These are phyloP conservation scores for Coranthus polyacanthus DNA, from an alignment of 2,797 vertebrate species.

Conservation along the genomic window DNA sequence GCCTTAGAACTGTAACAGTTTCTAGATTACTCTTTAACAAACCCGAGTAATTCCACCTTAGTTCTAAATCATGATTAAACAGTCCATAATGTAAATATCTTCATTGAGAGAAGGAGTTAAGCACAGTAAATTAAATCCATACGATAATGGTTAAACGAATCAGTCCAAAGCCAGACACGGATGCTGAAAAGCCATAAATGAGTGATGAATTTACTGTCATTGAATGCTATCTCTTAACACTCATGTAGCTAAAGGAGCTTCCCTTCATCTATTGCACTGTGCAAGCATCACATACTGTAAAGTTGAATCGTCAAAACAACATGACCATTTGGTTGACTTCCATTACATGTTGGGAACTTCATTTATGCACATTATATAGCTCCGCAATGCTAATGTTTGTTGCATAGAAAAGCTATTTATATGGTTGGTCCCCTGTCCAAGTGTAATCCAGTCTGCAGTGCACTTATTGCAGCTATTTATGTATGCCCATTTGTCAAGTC, in stretches of 20 bases:
- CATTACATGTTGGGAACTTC: constrained; percentile 39
- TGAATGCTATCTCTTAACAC: constrained; percentile 42
- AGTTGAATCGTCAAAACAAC: constrained; percentile 28
- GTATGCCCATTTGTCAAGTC: constrained; percentile 46
- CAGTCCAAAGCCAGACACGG: constrained; percentile 54
- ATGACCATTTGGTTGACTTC: constrained; percentile 25
- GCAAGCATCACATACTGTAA: constrained; percentile 37
- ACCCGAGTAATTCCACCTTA: constrained; percentile 8
- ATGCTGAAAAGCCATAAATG: constrained; percentile 66
- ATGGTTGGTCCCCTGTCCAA: constrained; percentile 44
- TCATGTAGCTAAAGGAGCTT: constrained; percentile 55
- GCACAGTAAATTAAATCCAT: constrained; percentile 51
- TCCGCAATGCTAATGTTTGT: constrained; percentile 53
- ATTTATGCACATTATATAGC: constrained; percentile 51
- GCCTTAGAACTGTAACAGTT: too few species aligned
- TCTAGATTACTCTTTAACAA: constrained; percentile 8
- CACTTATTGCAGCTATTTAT: constrained; percentile 54
- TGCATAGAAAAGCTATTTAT: constrained; percentile 54
- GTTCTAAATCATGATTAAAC: constrained; percentile 28
- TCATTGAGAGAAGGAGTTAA: constrained; percentile 29
- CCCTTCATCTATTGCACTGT: constrained; percentile 56
- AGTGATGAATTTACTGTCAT: constrained; percentile 37
- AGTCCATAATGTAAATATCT: constrained; percentile 27
- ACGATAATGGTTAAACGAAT: constrained; percentile 25
- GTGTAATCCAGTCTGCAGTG: constrained; percentile 53